These are phyloP conservation scores for Cydia fagiglandana DNA, from an alignment of 1,140 invertebrate genomes.

Conservation along the genomic window DNA sequence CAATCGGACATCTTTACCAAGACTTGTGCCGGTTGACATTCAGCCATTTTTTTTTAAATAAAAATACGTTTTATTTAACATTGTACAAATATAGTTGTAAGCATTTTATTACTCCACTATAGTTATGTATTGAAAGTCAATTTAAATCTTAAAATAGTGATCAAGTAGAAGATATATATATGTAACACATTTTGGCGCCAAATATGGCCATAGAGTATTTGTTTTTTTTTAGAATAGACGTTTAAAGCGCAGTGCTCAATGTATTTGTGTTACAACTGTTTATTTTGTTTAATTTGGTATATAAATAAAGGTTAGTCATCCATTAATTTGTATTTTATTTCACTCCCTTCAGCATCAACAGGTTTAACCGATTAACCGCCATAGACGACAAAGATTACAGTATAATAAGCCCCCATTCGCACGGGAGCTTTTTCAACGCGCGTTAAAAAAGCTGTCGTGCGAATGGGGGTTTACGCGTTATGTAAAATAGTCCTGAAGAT, in stretches of 20 bases:
- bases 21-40: neutral
- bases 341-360: neutral
- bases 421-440: too few species aligned
- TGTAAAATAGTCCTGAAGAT: too few species aligned
- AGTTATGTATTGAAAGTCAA: conserved; percentile 7
- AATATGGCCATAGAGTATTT: neutral
- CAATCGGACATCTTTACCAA: neutral
- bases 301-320: conserved; percentile 26
- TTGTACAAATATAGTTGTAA: conserved; percentile 30
- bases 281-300: conserved; percentile 22
- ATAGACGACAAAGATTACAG: too few species aligned
- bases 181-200: neutral
- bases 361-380: neutral
- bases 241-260: conserved; percentile 12
- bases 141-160: neutral
- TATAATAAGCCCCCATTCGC: too few species aligned
- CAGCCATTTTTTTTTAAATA: neutral
- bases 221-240: conserved; percentile 18
- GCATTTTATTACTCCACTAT: conserved; percentile 26
- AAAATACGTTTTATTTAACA: neutral
- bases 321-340: conserved; percentile 7
- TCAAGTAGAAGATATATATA: neutral
- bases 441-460: too few species aligned
- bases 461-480: too few species aligned
- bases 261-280: conserved; percentile 19